A percentile compares a stretch with the other conserved stretches of the same genome.
Conservation (phyloP, 2,113 vertebrate species). For the Crotalus tigris region DNA sequence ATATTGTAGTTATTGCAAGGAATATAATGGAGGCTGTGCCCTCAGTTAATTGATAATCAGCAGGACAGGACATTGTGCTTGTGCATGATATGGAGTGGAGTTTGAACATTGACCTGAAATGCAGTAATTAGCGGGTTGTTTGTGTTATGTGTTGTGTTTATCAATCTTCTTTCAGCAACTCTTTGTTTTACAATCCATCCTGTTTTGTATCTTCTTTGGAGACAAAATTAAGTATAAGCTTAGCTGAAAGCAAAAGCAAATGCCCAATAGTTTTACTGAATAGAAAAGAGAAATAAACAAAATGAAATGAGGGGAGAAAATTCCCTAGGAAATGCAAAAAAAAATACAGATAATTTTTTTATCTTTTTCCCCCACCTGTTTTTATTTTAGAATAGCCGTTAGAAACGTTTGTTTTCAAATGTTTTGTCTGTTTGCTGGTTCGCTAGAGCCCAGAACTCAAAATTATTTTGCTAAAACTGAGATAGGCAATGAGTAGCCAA, state of each 20-base stretch:
- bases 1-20: constrained; percentile 50
- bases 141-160: not conserved
- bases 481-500: not conserved
- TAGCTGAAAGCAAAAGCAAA: not conserved
- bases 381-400: not conserved
- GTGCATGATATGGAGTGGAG: constrained; percentile 26
- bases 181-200: not conserved
- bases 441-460: accelerated
- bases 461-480: not conserved
- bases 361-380: not conserved
- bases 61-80: constrained; percentile 7
- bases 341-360: not conserved
- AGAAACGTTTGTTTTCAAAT: not conserved
- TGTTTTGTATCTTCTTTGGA: not conserved
- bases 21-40: constrained; percentile 18
- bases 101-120: constrained; percentile 53
- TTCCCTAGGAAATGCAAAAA: not conserved
- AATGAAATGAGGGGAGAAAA: not conserved
- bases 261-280: not conserved
- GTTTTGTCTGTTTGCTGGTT: not conserved
- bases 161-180: constrained; percentile 37
- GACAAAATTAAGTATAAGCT: not conserved
- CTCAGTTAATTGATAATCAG: constrained; percentile 47
- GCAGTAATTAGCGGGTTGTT: constrained; percentile 31
- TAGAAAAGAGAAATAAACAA: not conserved